These are phyloP conservation scores for Pristionchus mayeri DNA, from an alignment of 2,888 invertebrate genomes.

Conservation along the genomic window DNA sequence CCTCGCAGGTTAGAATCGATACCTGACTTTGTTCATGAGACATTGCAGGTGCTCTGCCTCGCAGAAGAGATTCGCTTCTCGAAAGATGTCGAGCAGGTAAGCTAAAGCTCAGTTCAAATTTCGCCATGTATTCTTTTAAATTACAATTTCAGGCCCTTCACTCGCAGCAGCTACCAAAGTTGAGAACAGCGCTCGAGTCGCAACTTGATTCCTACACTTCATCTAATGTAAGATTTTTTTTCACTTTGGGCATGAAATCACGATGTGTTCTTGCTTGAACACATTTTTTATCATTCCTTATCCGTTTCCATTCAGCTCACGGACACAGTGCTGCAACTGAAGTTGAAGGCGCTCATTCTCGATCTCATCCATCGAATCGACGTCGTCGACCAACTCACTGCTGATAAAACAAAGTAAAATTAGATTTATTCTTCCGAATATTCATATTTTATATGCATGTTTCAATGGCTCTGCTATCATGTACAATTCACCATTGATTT, in stretches of 20 bases:
- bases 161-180: constrained; percentile 55
- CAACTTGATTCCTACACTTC: constrained; percentile 79
- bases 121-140: neutral
- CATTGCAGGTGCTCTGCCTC: constrained; percentile 84
- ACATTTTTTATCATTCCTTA: too few species aligned
- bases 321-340: constrained; percentile 84
- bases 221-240: constrained; percentile 76
- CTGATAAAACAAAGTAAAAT: constrained; percentile 81
- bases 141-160: neutral
- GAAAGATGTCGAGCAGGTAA: constrained; percentile 85
- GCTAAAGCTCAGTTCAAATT: too few species aligned
- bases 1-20: constrained; percentile 81
- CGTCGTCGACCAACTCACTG: constrained; percentile 86
- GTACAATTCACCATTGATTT: too few species aligned
- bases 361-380: constrained; percentile 93
- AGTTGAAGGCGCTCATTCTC: constrained; percentile 91
- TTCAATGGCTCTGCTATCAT: too few species aligned
- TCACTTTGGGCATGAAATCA: too few species aligned
- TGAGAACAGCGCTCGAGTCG: constrained; percentile 76
- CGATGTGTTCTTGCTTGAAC: neutral
- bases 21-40: neutral
- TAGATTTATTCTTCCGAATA: too few species aligned
- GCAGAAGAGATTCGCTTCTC: constrained; percentile 90
- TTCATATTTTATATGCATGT: too few species aligned
- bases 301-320: constrained; percentile 56